Base-by-base conservation (phyloP, 1,140 invertebrate genomes). In the Anoplophora glabripennis region DNA sequence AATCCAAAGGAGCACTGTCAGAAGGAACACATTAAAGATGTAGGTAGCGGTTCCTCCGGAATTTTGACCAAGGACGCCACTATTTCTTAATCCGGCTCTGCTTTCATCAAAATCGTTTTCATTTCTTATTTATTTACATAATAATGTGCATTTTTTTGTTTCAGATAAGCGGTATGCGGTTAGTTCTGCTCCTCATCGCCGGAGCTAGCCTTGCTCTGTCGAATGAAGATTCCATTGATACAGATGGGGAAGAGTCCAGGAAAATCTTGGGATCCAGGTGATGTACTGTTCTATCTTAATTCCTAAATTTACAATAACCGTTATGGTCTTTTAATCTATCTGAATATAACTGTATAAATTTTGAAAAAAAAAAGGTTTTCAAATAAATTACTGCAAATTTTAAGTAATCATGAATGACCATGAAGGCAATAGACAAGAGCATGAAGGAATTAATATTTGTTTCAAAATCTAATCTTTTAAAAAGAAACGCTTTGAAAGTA, bases 191-290 rank as follows among this genome's bases (percentile, higher is more conserved):
- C 4, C 35, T 60, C 10, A 14, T 40, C 12, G 37, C 34, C n/a
- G 46, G 18, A 28, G 36, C 21, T 1, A 33, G 17, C 7, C 21
- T 59, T 7, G 33, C 12, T 21, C 11, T 18, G 15, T 34, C 21
- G 7, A n/a, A n/a, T 7, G 55, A 63, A 8, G 53, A 53, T 9
- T 40, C 9, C 18, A 44, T 8, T 28, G 59, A 59, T 18, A 33
- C 44, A 12, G 64, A 66, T 60, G 61, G 65, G 7, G 69, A 72
- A 38, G 52, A 40, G 21, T 70, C 70, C 1, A 69, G 71, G 56
- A 72, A 68, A 64, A 68, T 72, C 36, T 49, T 72, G 35, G 71
- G 71, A 51, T 69, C 67, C 10, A 72, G 71, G 71, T 71, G 60
- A 63, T 38, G 57, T 36, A 14, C 38, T 35, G 21, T 12, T 53